Conservation (phyloP, 1,140 invertebrate species). For the Drosophila bocki region DNA sequence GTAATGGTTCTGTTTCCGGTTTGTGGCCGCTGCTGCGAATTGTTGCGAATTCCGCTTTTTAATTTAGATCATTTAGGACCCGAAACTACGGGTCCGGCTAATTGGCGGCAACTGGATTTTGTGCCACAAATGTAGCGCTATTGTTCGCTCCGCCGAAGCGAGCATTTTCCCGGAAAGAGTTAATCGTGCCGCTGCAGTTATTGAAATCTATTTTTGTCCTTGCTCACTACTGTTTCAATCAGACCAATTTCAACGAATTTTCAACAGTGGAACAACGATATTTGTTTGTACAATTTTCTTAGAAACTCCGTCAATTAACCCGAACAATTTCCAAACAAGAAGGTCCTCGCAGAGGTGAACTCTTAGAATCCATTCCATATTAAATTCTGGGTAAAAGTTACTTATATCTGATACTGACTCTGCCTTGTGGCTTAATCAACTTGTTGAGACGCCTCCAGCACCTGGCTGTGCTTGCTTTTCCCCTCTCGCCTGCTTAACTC, state of each 20-base stretch:
- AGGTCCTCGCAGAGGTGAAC: neutral
- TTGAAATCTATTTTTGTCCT: neutral
- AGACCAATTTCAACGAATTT: neutral
- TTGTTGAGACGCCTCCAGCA: neutral
- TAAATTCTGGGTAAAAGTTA: neutral
- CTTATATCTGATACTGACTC: neutral
- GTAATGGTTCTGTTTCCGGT: conserved; percentile 49
- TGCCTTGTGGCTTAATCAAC: conserved; percentile 7
- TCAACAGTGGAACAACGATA: neutral
- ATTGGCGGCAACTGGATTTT: conserved; percentile 53
- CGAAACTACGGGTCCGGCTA: conserved; percentile 34
- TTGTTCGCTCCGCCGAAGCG: neutral
- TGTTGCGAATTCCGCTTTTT: conserved; percentile 56
- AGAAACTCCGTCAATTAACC: neutral
- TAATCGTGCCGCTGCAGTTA: conserved; percentile 7
- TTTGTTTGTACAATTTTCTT: neutral
- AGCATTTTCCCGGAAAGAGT: conserved; percentile 1
- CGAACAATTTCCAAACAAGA: neutral
- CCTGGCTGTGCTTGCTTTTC: neutral
- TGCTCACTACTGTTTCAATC: neutral
- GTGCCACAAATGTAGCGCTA: conserved; percentile 16
- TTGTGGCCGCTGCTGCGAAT: conserved; percentile 29
- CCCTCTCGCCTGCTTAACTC: neutral
- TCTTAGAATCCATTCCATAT: neutral
- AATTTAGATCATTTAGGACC: conserved; percentile 60